These are phyloP conservation scores for Hippoglossus stenolepis DNA, from an alignment of 2,113 vertebrate genomes.

Conservation along the genomic window DNA sequence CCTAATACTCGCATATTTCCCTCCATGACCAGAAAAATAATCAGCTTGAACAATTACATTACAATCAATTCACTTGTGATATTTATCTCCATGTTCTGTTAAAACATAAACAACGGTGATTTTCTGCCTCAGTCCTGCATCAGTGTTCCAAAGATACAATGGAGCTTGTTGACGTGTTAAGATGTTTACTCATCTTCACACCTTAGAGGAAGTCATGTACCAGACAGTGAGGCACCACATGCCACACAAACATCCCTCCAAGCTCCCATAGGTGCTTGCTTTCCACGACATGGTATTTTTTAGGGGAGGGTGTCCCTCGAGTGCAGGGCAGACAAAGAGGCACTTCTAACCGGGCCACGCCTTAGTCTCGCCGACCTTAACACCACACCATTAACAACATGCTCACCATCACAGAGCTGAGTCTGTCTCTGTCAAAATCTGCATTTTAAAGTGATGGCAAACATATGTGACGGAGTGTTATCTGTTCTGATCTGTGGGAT, in stretches of 20 bases:
- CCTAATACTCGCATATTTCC: too few species aligned
- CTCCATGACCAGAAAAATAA: too few species aligned
- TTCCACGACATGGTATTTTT: background rate
- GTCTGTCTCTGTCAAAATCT: background rate
- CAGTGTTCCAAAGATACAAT: background rate
- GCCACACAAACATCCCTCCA: slow-evolving; percentile 7
- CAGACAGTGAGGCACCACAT: slow-evolving; percentile 25
- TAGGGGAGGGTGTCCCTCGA: background rate
- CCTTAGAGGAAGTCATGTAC: background rate
- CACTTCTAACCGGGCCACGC: slow-evolving; percentile 4
- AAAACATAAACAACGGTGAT: too few species aligned
- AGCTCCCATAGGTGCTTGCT: slow-evolving; percentile 1
- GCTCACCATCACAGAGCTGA: background rate
- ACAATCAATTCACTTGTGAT: too few species aligned
- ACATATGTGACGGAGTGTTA: slow-evolving; percentile 27
- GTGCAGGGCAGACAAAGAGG: slow-evolving; percentile 39
- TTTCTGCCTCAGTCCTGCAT: too few species aligned
- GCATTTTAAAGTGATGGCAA: slow-evolving; percentile 27
- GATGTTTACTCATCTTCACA: slow-evolving; percentile 16
- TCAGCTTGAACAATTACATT: too few species aligned
- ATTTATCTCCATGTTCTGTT: too few species aligned
- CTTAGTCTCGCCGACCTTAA: background rate
- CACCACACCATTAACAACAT: slow-evolving; percentile 4
- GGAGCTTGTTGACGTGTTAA: background rate
- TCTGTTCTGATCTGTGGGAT: slow-evolving; percentile 7